Evolutionary conservation across 2,797 vertebrate species (phyloP).

Genomic region (Betta splendens): DNA sequence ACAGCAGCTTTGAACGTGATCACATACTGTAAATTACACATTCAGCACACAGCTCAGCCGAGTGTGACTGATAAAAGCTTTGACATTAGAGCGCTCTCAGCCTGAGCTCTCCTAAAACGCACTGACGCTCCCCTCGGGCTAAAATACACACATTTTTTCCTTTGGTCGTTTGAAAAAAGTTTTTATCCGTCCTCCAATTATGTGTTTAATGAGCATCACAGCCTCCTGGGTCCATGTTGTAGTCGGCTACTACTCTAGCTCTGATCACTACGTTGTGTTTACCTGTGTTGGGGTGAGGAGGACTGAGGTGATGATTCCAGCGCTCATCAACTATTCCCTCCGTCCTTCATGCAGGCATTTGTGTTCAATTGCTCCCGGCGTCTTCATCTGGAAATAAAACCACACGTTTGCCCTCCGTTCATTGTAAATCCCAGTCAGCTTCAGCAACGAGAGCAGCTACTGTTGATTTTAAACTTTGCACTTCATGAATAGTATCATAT

Average conservation of each 20-base stretch:
- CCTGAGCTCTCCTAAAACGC: neutral
- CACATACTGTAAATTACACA: too few relatives aligned
- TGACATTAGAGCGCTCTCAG: constrained; percentile 7
- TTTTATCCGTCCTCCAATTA: constrained; percentile 19
- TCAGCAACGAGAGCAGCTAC: neutral
- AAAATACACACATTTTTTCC: neutral
- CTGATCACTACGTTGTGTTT: constrained; percentile 39
- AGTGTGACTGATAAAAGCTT: constrained; percentile 8
- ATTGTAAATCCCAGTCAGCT: neutral
- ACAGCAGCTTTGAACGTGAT: neutral
- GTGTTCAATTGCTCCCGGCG: neutral
- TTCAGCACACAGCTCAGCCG: constrained; percentile 9
- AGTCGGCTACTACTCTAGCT: constrained; percentile 15
- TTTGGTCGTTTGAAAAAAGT: constrained; percentile 24
- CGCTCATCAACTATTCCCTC: constrained; percentile 13
- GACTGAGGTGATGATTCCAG: constrained; percentile 17
- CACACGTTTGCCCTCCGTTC: neutral
- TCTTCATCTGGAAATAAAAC: constrained; percentile 15
- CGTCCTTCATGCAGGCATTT: neutral
- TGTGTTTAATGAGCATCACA: constrained; percentile 35
- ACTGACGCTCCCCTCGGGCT: neutral
- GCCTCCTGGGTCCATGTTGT: constrained; percentile 22
- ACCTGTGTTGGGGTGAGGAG: constrained; percentile 4
- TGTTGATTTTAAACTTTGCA: constrained; percentile 10
- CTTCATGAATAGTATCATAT: constrained; percentile 16